Conservation (phyloP, 2,113 vertebrate genomes). For the Notothenia coriiceps region DNA sequence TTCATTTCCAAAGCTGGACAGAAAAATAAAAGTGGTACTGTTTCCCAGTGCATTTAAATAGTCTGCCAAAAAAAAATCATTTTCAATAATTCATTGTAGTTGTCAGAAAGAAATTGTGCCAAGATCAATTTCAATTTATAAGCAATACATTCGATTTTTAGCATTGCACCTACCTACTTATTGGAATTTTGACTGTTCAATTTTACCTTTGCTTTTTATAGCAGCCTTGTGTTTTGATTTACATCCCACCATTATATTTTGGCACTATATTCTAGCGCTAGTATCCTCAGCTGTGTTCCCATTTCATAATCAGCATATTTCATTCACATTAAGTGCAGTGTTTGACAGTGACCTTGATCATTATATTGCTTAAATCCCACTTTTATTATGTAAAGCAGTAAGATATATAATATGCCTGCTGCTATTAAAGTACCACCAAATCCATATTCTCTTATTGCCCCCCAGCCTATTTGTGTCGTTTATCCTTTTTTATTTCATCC, state of each 20-base stretch:
- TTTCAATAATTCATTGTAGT: conserved; percentile 56
- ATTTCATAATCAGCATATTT: conserved; percentile 33
- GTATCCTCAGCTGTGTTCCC: conserved; percentile 15
- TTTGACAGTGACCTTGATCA: conserved; percentile 29
- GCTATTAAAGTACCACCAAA: conserved; percentile 2
- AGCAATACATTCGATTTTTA: conserved; percentile 53
- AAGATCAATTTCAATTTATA: conserved; percentile 47
- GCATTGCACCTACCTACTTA: conserved; percentile 32
- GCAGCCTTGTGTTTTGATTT: conserved; percentile 20
- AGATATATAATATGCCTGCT: background rate
- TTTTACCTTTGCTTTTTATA: conserved; percentile 47
- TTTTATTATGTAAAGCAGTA: background rate
- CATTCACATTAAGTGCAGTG: background rate
- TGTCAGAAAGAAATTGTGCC: conserved; percentile 41
- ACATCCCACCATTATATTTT: background rate
- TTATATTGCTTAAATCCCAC: conserved; percentile 12
- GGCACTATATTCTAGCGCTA: conserved; percentile 10
- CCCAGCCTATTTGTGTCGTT: background rate
- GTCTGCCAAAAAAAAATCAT: conserved; percentile 15
- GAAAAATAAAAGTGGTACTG: conserved; percentile 9
- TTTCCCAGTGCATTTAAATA: background rate
- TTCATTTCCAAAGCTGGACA: conserved; percentile 16
- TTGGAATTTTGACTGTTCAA: conserved; percentile 52
- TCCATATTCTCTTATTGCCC: background rate
- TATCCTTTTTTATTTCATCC: background rate